These are phyloP conservation scores for Syngnathus floridae DNA, from an alignment of 2,113 vertebrate genomes.

Conservation along the genomic window DNA sequence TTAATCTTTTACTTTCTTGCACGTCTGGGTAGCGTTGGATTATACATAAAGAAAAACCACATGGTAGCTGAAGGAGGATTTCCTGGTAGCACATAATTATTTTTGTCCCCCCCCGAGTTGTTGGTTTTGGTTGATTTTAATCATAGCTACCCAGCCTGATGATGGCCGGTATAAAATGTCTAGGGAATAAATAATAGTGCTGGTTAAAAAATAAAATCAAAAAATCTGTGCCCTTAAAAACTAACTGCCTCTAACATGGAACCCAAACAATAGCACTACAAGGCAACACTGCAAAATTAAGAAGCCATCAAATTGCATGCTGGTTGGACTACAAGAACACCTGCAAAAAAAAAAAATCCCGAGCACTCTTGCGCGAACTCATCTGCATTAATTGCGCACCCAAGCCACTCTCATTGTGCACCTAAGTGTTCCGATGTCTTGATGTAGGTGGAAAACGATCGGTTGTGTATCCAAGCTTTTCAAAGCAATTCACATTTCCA, in stretches of 20 bases:
- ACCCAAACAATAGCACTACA: neutral
- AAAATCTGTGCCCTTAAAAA: neutral
- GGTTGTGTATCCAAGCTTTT: neutral
- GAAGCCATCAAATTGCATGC: neutral
- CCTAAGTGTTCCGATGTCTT: neutral
- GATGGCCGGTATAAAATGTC: neutral
- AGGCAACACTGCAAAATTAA: neutral
- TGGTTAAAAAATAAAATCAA: neutral
- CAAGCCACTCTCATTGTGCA: neutral
- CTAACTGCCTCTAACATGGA: neutral
- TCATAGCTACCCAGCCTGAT: constrained; percentile 22
- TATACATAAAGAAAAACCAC: constrained; percentile 25
- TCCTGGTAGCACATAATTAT: constrained; percentile 17
- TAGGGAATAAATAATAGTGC: neutral
- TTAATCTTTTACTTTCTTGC: constrained; percentile 20
- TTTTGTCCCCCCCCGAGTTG: neutral
- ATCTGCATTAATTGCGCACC: neutral
- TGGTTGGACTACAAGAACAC: neutral
- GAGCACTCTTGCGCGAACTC: neutral
- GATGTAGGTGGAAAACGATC: neutral
- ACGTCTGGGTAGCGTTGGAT: constrained; percentile 17
- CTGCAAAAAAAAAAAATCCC: neutral
- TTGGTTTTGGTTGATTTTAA: constrained; percentile 18
- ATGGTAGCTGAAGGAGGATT: constrained; percentile 21
- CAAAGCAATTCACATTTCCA: neutral